phyloP scores from a whole-genome alignment of 2,113 vertebrate genomes.

The Polyodon spathula region DNA sequence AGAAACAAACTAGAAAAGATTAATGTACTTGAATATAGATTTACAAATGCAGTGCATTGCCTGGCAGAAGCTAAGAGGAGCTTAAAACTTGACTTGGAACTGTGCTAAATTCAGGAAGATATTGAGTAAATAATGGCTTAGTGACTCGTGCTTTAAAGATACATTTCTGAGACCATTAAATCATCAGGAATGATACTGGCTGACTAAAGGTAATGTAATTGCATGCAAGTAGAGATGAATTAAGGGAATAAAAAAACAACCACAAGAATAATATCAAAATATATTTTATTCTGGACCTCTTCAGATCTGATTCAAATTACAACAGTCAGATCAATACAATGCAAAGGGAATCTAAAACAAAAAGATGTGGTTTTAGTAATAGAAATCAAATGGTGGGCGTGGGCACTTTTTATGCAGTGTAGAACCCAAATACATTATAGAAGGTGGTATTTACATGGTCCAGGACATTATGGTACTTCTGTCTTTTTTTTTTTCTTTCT shows the following conservation, averaged over 20 bases:
- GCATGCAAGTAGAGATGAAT: neutral
- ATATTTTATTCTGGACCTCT: conserved; percentile 99
- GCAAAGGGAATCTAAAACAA: conserved; percentile 78
- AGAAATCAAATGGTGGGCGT: conserved; percentile 53
- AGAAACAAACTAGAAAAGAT: no score
- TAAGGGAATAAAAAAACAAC: conserved; percentile 43
- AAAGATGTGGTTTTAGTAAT: conserved; percentile 64
- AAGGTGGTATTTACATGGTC: conserved; percentile 80
- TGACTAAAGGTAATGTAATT: neutral
- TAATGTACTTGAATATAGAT: no score
- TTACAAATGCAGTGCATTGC: no score
- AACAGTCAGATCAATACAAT: conserved; percentile 97
- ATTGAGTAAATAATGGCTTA: no score
- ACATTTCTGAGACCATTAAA: no score
- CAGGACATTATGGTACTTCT: conserved; percentile 78
- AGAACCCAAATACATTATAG: conserved; percentile 70
- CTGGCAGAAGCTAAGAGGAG: no score
- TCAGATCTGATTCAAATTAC: conserved; percentile 94
- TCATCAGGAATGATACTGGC: no score
- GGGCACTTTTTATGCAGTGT: conserved; percentile 65
- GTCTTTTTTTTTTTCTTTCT: conserved; percentile 71
- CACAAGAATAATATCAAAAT: conserved; percentile 94
- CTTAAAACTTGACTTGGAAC: no score
- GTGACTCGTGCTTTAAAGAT: no score
- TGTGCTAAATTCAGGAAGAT: no score